Evolutionary conservation across 1,140 invertebrate species (phyloP).

Genomic region (Zaprionus ornatus): DNA sequence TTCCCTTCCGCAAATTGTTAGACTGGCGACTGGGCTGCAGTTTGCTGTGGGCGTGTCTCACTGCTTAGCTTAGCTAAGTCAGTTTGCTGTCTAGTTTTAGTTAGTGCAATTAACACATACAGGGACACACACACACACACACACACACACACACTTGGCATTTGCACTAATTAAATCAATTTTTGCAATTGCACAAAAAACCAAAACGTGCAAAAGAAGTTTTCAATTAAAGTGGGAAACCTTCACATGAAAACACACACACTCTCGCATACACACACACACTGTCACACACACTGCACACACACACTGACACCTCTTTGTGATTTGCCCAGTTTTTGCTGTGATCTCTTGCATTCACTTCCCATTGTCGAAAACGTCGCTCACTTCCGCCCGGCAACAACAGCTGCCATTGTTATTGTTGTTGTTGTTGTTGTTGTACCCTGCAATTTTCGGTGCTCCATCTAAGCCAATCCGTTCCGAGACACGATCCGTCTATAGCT

Average conservation of each 20-base stretch:
- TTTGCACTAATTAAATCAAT: slow-evolving; percentile 68
- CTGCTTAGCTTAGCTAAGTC: slow-evolving; percentile 8
- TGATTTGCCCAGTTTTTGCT: slow-evolving; percentile 17
- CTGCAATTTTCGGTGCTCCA: slow-evolving; percentile 10
- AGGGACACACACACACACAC: slow-evolving; percentile 15
- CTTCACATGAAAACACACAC: slow-evolving; percentile 39
- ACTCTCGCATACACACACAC: slow-evolving; percentile 25
- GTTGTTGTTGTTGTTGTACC: slow-evolving; percentile 21
- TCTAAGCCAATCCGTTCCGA: slow-evolving; percentile 48
- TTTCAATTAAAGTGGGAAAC: slow-evolving; percentile 66
- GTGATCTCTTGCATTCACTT: slow-evolving; percentile 72
- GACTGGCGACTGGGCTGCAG: background rate
- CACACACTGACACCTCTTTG: background rate
- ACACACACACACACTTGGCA: background rate
- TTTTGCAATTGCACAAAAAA: slow-evolving; percentile 62
- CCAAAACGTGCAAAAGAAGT: slow-evolving; percentile 31
- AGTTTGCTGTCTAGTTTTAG: slow-evolving; percentile 49
- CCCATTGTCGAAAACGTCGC: slow-evolving; percentile 72
- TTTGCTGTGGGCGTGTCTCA: slow-evolving; percentile 16
- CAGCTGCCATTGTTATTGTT: slow-evolving; percentile 4
- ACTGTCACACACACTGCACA: slow-evolving; percentile 25
- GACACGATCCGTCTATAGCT: background rate
- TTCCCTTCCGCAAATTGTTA: background rate
- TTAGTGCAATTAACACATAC: slow-evolving; percentile 68
- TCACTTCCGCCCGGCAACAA: slow-evolving; percentile 69